A percentile compares a stretch with the other conserved stretches of the same genome.
phyloP scores from a whole-genome alignment of 1,140 invertebrate genomes.

The Portunus trituberculatus region DNA sequence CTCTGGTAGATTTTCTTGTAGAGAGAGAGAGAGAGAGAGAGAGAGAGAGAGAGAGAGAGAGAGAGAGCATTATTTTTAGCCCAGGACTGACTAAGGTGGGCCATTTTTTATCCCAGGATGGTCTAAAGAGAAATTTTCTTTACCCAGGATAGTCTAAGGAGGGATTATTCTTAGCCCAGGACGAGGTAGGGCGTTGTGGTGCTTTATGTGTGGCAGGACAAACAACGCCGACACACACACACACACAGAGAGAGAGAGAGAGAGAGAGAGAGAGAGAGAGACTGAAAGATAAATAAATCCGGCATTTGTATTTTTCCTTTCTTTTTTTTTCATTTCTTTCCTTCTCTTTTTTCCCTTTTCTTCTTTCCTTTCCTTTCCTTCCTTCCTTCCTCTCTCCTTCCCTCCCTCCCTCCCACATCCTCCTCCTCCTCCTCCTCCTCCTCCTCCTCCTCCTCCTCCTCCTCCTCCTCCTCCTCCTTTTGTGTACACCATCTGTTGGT shows the following conservation, averaged over 20 bases:
- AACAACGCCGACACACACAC: neutral
- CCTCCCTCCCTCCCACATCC: too few relatives aligned
- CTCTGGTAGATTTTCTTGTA: too few relatives aligned
- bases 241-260: neutral
- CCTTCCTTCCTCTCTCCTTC: neutral
- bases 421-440: too few relatives aligned
- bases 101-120: neutral
- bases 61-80: neutral
- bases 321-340: too few relatives aligned
- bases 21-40: too few relatives aligned
- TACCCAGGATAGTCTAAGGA: neutral
- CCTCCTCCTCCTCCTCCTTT: too few relatives aligned
- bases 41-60: too few relatives aligned
- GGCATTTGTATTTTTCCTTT: neutral
- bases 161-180: neutral
- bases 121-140: neutral
- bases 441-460: too few relatives aligned
- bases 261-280: constrained; percentile 16
- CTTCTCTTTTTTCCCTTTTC: neutral
- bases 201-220: neutral
- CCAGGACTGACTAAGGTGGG: neutral
- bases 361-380: neutral
- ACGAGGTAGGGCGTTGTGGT: neutral
- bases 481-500: too few relatives aligned
- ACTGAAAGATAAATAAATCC: neutral